A percentile compares a stretch with the other conserved stretches of the same genome.
phyloP scores from a whole-genome alignment of 2,888 invertebrate species.

The Latheticus oryzae region DNA sequence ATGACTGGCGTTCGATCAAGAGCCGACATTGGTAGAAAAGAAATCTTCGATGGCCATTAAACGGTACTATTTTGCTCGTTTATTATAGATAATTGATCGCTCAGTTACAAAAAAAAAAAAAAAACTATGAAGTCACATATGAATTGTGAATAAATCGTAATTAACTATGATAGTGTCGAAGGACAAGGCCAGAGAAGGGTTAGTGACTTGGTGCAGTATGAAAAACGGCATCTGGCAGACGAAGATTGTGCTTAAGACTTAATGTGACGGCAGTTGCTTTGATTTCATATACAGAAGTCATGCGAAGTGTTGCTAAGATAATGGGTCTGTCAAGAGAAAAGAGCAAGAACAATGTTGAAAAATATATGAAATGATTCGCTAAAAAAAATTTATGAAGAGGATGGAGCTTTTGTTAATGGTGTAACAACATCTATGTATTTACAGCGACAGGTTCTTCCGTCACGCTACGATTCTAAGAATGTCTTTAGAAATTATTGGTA shows the following conservation, averaged over 20 bases:
- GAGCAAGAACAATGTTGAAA: no score
- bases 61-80: constrained; percentile 23
- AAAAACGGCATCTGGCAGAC: constrained; percentile 36
- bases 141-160: constrained; percentile 5
- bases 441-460: constrained; percentile 9
- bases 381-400: no score
- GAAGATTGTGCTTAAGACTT: constrained; percentile 24
- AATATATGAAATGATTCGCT: no score
- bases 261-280: constrained; percentile 10
- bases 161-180: constrained; percentile 8
- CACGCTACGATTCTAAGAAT: constrained; percentile 12
- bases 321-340: no score
- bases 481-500: constrained; percentile 3
- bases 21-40: constrained; percentile 25
- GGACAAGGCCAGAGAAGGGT: constrained; percentile 28
- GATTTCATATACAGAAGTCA: constrained; percentile 6
- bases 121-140: no score
- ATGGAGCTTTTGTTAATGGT: no score
- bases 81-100: constrained; percentile 21
- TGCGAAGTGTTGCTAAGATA: no score
- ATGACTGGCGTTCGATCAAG: constrained; percentile 15
- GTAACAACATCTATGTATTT: no score
- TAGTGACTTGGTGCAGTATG: constrained; percentile 33
- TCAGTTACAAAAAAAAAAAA: no score
- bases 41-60: constrained; percentile 25